Evolutionary conservation across 1,140 invertebrate genomes (phyloP).

Genomic region (Aphis gossypii): DNA sequence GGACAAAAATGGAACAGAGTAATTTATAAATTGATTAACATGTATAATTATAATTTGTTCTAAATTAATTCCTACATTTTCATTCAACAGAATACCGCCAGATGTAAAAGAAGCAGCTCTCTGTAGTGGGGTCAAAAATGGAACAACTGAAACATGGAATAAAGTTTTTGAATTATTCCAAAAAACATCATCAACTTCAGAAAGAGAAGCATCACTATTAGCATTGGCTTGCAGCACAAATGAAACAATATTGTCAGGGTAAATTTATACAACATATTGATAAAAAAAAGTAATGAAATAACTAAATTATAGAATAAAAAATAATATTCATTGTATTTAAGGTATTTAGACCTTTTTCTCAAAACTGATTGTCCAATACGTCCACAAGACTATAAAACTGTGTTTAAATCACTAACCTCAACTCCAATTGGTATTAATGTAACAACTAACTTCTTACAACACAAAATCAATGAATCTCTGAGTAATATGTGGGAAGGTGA

Average conservation of each 20-base stretch:
- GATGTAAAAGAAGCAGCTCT: constrained; percentile 59
- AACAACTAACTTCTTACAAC: constrained; percentile 18
- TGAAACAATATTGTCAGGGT: constrained; percentile 44
- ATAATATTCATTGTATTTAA: neutral
- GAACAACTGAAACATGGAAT: constrained; percentile 55
- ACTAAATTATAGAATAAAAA: neutral
- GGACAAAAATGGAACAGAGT: neutral
- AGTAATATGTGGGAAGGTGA: constrained; percentile 13
- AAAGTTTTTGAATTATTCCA: constrained; percentile 58
- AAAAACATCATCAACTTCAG: constrained; percentile 49
- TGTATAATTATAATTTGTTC: neutral
- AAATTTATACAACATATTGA: neutral
- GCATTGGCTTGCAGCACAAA: constrained; percentile 58
- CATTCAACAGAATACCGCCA: constrained; percentile 42
- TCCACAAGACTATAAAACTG: neutral
- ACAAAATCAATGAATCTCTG: constrained; percentile 2
- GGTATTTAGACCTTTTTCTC: constrained; percentile 40
- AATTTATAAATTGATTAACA: neutral
- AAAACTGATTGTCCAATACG: constrained; percentile 29
- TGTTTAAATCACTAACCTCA: constrained; percentile 23
- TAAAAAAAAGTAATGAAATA: neutral
- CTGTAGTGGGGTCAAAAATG: constrained; percentile 56
- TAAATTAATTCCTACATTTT: neutral
- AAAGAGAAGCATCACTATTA: constrained; percentile 50
- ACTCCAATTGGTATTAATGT: constrained; percentile 40